Base-by-base conservation (phyloP, 2,888 invertebrate genomes). In the Cremastinae sp. region DNA sequence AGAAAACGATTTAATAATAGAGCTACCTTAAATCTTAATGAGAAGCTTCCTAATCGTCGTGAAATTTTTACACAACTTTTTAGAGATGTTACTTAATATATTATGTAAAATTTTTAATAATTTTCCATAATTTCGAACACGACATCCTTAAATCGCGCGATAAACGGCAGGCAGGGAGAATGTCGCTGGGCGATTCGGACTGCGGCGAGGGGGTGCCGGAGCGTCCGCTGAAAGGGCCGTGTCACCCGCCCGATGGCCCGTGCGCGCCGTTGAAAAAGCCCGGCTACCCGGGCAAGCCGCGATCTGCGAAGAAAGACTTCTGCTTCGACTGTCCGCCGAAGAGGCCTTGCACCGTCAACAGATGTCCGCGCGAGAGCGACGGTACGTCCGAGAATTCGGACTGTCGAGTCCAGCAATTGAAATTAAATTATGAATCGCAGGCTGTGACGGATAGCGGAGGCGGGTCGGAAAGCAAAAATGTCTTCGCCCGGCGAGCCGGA, bases 301-400 rank as follows among this genome's bases (percentile, higher is more conserved):
- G 78, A 69, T 72, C 78, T 1, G 61, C 78, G 28, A 84, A 73
- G 72, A 87, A 88, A 74, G 82, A 83, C 45, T 83, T 88, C 79
- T 87, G 87, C 79, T 81, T 88, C 47, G 84, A 85, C 73, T 87
- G 86, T 45, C 86, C 87, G 9, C 79, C 84, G n/a, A 87, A 86
- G 81, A 84, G 78, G 76, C 84, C 85, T 28, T 86, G 86, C 80
- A 85, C 81, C 69, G 43, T 80, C 61, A 81, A 82, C 68, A 82
- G 83, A 58, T 86, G 85, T 76, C 82, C 79, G 56, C 75, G 80
- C 78, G 84, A 85, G 79, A 79, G 82, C 83, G 86, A 85, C 80
- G 87, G 86, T 85, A 84, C 80, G 86, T 86, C 85, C 83, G 83
- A 82, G 49, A 74, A 51, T 59, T 47, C 58, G 38, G 14, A 8